phyloP scores from a whole-genome alignment of 2,888 invertebrate genomes.

The Lasioglossum marginatum region DNA sequence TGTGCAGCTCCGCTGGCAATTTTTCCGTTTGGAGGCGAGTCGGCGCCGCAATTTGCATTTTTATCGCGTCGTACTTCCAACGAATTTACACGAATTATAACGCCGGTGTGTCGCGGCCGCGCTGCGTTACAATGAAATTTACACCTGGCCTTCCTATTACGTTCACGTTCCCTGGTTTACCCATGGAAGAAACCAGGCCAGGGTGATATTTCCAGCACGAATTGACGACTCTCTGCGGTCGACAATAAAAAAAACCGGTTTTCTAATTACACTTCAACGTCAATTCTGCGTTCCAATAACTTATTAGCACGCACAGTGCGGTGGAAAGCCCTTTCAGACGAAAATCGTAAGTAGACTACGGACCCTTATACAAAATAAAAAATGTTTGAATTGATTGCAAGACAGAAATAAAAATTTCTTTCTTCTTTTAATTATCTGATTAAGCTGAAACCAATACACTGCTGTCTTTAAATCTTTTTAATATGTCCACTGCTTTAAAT shows the following conservation, averaged over 20 bases:
- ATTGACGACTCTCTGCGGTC: conserved; percentile 43
- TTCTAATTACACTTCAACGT: conserved; percentile 72
- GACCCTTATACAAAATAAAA: too few species aligned
- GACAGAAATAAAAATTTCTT: too few species aligned
- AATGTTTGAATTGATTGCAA: too few species aligned
- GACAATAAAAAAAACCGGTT: conserved; percentile 47
- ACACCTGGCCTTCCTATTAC: conserved; percentile 26
- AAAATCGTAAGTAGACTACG: too few species aligned
- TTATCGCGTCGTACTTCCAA: conserved; percentile 29
- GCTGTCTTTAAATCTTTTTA: too few species aligned
- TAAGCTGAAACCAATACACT: too few species aligned
- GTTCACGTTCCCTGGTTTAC: conserved; percentile 7
- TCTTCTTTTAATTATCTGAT: too few species aligned
- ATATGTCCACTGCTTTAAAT: too few species aligned
- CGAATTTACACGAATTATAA: conserved; percentile 45
- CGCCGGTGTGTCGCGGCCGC: conserved; percentile 20
- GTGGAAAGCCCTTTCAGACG: not conserved
- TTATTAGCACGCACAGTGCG: not conserved
- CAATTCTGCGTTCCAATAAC: not conserved
- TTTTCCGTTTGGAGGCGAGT: not conserved
- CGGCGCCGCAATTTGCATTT: conserved; percentile 45
- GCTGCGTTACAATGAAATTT: conserved; percentile 37
- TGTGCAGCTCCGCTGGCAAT: not conserved
- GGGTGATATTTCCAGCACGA: conserved; percentile 39
- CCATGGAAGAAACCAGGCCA: not conserved